A percentile compares a stretch with the other conserved stretches of the same genome.
Evolutionary conservation across 2,797 vertebrate species (phyloP).

Genomic region (Epinephelus coioides): DNA sequence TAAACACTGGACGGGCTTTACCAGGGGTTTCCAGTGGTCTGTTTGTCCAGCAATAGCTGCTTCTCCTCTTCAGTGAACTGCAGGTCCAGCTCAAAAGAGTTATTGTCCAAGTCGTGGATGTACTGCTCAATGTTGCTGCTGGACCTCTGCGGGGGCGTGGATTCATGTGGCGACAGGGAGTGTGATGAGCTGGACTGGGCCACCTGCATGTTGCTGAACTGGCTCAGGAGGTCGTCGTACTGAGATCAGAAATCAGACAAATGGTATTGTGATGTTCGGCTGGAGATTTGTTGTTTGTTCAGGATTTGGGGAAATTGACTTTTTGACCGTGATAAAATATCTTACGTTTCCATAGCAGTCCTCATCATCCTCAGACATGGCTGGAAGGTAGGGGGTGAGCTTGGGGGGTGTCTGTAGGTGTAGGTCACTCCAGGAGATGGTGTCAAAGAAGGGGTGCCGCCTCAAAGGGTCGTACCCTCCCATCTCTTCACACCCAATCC

Average conservation of each 20-base stretch:
- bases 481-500: slow-evolving; percentile 98
- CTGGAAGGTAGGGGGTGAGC: slow-evolving; percentile 96
- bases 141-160: slow-evolving; percentile 86
- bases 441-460: slow-evolving; percentile 96
- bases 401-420: slow-evolving; percentile 96
- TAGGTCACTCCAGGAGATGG: slow-evolving; percentile 93
- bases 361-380: slow-evolving; percentile 99
- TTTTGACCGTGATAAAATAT: background rate
- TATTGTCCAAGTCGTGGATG: slow-evolving; percentile 97
- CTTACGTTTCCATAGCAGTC: slow-evolving; percentile 99
- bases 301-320: background rate
- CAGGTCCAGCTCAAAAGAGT: slow-evolving; percentile 98
- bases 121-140: slow-evolving; percentile 99
- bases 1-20: slow-evolving; percentile 73
- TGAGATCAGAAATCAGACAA: slow-evolving; percentile 61
- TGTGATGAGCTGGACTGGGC: slow-evolving; percentile 93
- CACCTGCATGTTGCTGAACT: slow-evolving; percentile 99
- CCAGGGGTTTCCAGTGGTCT: slow-evolving; percentile 96
- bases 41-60: slow-evolving; percentile 94
- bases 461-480: slow-evolving; percentile 93
- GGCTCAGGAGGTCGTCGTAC: slow-evolving; percentile 99
- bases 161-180: slow-evolving; percentile 88
- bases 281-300: background rate
- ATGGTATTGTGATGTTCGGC: background rate
- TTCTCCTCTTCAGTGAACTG: slow-evolving; percentile 98